Base-by-base conservation (phyloP, 1,140 invertebrate genomes). In the Drosophila arizonae region DNA sequence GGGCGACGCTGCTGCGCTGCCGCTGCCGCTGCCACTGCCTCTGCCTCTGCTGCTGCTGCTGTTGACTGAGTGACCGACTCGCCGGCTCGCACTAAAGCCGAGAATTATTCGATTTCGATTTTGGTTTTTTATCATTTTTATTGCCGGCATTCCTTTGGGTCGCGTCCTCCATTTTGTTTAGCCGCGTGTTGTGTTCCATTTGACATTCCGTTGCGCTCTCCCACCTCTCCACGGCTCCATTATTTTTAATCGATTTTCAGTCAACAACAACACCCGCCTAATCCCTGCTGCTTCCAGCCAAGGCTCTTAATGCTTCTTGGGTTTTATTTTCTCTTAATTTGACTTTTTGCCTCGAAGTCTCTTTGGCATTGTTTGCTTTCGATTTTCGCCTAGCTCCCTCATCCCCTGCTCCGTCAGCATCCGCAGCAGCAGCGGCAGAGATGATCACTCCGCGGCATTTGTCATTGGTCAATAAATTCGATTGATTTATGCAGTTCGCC, bases 381-480 rank as follows among this genome's bases (percentile, higher is more conserved):
- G 72, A 65, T 65, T 75, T 75, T 64, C 60, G 72, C 72, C 68
- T 71, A 74, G 41, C 33, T 43, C 4, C 45, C 33, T 45, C 15
- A n/a, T 26, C 62, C 5, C 1, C 26, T n/a, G 6, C 66, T 43
- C 24, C 21, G 3, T 24, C 21, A 24, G 21, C 21, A 24, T 24
- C 21, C 21, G 21, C 21, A 1, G 21, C 21, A 24, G 1, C 21
- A 24, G 21, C 64, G 30, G 21, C 46, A 17, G 28, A 21, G 28
- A 28, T 48, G 10, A 69, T 63, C 56, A 24, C 46, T 71, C 48
- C 4, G 61, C 48, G 33, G 73, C 68, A 76, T 84, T 84, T 84
- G 80, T 84, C 80, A 84, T 84, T 84, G 76, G 80, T 78, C 75
- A 86, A 81, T 86, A 86, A 81, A 86, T 86, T 86, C 71, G 64